Evolutionary conservation across 1,140 invertebrate genomes (phyloP), one percentile per base, ranked within the genome.

Genomic region (Meloidogyne floridensis): DNA sequence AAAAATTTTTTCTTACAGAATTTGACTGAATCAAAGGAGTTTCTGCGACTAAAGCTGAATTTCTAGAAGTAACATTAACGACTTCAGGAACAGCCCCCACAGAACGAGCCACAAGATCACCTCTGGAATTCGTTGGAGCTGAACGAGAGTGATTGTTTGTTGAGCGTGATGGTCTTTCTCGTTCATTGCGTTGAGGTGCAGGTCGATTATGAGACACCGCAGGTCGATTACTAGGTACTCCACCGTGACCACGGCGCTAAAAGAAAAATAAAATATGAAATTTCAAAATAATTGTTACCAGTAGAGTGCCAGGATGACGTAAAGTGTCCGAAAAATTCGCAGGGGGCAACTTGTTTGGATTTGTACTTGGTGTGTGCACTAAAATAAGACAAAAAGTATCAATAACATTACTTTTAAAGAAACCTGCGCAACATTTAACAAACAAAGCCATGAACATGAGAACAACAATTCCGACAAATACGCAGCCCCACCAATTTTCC

Each of bases 391-490:
- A 5, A 15, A 65, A 7, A n/a, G 2, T 5, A n/a, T n/a, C 10
- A 65, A 5, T 59, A 65, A n/a, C n/a, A 65, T n/a, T 15, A 15
- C 4, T 59, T 32, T 32, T 32, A 59, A n/a, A n/a, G 15, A 65
- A 7, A 65, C 59, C 59, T 15, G 97, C 97, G 91, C 97, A 99
- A 90, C 97, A 97, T 91, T 98, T 98, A 86, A 99, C 98, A 91
- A 99, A 98, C n/a, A 96, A 91, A 43, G 95, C 96, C 96, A 99
- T 98, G 9, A 99, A 93, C 87, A 98, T 94, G 56, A 93, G 94
- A 75, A 99, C 94, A 32, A 94, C 93, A 11, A 89, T 80, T 9
- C 87, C 86, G 91, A 96, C 95, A 9, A 98, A 91, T 81, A 98
- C 91, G 79, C 98, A 96, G 9, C 94, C 95, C 95, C 96, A 99